Percentiles rank a stretch among this genome's conserved stretches.
These are phyloP conservation scores for Villa cingulata DNA, from an alignment of 2,888 invertebrate species.

Conservation along the genomic window DNA sequence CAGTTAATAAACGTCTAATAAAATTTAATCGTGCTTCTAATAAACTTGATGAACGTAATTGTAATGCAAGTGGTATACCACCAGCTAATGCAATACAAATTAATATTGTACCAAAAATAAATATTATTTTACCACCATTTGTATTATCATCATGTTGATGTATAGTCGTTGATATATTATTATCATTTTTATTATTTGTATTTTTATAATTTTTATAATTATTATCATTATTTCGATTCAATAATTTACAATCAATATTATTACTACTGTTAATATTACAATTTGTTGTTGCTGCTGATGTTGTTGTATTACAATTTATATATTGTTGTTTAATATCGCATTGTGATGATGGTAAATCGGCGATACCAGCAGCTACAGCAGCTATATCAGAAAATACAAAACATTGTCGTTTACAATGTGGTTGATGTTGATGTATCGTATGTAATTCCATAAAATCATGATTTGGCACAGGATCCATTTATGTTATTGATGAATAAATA, in stretches of 20 bases:
- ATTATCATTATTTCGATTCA: background rate
- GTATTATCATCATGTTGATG: constrained; percentile 8
- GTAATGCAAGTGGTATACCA: constrained; percentile 41
- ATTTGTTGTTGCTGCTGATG: no score
- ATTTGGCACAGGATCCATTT: constrained; percentile 34
- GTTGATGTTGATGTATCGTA: constrained; percentile 27
- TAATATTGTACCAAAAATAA: constrained; percentile 26
- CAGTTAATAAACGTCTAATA: constrained; percentile 40
- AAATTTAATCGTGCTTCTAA: constrained; percentile 43
- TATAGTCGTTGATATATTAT: background rate
- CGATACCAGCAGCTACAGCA: constrained; percentile 31
- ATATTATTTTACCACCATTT: constrained; percentile 26
- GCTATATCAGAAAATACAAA: constrained; percentile 36
- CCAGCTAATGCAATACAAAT: constrained; percentile 34
- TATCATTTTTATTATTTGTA: no score
- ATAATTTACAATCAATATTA: background rate
- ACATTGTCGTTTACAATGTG: constrained; percentile 35
- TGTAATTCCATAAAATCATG: constrained; percentile 36
- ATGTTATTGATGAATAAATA: no score
- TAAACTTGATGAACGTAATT: constrained; percentile 42
- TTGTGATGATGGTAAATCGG: constrained; percentile 34
- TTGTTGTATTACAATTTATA: no score
- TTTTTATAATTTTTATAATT: no score
- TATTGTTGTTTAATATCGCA: background rate
- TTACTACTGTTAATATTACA: background rate